Evolutionary conservation across 2,888 invertebrate species (phyloP), one percentile per base, ranked within the genome.

Genomic region (Pachydiplax longipennis): DNA sequence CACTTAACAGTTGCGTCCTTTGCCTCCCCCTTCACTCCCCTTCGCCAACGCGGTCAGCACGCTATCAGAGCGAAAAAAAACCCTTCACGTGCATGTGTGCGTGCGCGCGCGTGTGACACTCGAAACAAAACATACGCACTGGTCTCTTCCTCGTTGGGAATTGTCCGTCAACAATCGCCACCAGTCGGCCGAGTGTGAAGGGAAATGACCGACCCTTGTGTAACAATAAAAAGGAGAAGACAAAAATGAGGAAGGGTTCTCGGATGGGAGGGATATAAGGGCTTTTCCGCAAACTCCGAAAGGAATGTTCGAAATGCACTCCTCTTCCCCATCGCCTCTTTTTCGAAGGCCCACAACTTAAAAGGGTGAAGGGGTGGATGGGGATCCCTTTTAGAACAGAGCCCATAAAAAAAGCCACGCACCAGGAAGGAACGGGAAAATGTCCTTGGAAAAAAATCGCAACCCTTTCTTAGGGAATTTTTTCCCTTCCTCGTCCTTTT

Each of bases 361-460:
- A 87, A 87, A 87, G 61, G 83, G 83, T 83, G 83, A 83, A 83
- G 83, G 35, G 35, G 83, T 53, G 35, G 83, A 53, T 10, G 31
- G 22, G 87, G 1, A 61, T 61, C 58, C 87, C 40, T 61, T 37
- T 87, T 61, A 58, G 37, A 37, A 87, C 61, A 53, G n/a, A 22
- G 31, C 87, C 87, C 87, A 87, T 87, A 87, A 87, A 87, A 83
- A 87, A 87, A 37, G 58, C 53, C 83, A 35, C 83, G 37, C 61
- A 12, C 87, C 58, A 87, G 87, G 31, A 58, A 87, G 87, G 58
- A 61, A 87, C 37, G 87, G 65, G 37, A 58, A 22, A 87, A 65
- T 61, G 87, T 87, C 87, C 87, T 87, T 87, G 87, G 87, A 87
- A 87, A 87, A 83, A 87, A 87, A 87, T 87, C 87, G 87, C 87